phyloP scores from a whole-genome alignment of 2,113 vertebrate species.

The Synchiropus splendidus region DNA sequence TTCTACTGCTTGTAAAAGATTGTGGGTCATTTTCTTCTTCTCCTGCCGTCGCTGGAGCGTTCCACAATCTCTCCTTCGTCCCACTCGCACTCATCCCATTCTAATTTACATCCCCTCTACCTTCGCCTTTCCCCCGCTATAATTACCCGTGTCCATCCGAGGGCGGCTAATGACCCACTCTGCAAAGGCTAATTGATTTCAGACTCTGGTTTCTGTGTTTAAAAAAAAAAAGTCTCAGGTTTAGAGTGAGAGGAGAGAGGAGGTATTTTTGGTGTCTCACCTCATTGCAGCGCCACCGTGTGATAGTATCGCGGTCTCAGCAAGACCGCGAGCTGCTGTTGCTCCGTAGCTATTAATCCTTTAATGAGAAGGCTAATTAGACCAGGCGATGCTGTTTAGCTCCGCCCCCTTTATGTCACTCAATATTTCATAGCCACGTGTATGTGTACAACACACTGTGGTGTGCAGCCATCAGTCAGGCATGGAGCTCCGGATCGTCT shows the following conservation, averaged over 20 bases:
- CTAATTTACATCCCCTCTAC: conserved; percentile 25
- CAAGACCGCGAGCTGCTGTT: conserved; percentile 39
- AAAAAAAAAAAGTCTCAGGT: conserved; percentile 1
- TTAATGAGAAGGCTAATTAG: conserved; percentile 60
- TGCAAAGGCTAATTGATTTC: conserved; percentile 68
- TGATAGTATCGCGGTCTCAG: neutral
- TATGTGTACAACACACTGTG: too few relatives aligned
- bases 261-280: conserved; percentile 1
- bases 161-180: conserved; percentile 66
- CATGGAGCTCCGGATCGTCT: too few relatives aligned
- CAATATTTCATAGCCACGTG: too few relatives aligned
- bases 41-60: conserved; percentile 14
- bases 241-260: too few relatives aligned
- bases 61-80: conserved; percentile 21
- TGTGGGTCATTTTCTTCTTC: neutral
- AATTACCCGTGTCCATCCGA: conserved; percentile 70
- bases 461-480: too few relatives aligned
- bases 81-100: conserved; percentile 3
- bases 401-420: too few relatives aligned
- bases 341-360: conserved; percentile 50
- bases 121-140: conserved; percentile 29
- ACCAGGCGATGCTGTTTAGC: conserved; percentile 30
- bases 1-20: too few relatives aligned
- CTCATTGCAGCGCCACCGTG: neutral
- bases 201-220: conserved; percentile 29